Evolutionary conservation across 1,140 invertebrate genomes (phyloP).

Genomic region (Tetragonula clypearis): DNA sequence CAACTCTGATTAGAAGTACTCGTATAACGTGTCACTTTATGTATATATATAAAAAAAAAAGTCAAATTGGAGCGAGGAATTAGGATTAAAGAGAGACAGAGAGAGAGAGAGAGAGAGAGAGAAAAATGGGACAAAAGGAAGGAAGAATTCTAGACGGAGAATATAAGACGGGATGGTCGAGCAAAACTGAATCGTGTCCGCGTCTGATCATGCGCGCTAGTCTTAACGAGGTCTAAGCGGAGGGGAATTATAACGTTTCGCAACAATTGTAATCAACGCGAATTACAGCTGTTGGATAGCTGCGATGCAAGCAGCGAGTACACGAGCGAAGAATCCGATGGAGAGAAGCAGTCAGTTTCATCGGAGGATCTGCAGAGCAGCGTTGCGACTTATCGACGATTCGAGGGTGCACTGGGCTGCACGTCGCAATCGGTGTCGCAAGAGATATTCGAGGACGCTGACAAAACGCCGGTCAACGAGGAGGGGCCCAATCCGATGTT

Average conservation of each 20-base stretch:
- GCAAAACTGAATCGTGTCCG: background rate
- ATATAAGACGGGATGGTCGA: background rate
- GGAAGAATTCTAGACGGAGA: background rate
- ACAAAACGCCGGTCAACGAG: slow-evolving; percentile 73
- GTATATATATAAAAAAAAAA: no score
- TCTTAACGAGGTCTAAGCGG: slow-evolving; percentile 30
- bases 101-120: background rate
- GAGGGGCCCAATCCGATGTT: slow-evolving; percentile 49
- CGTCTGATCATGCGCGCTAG: slow-evolving; percentile 9
- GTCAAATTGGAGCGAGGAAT: background rate
- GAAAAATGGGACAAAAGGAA: background rate
- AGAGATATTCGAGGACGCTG: slow-evolving; percentile 81
- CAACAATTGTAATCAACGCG: slow-evolving; percentile 46
- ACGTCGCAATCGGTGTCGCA: slow-evolving; percentile 84
- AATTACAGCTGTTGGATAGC: slow-evolving; percentile 81
- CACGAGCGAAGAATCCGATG: slow-evolving; percentile 89
- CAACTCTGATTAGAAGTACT: no score
- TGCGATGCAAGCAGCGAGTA: slow-evolving; percentile 96
- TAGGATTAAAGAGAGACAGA: no score
- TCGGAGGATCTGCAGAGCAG: slow-evolving; percentile 88
- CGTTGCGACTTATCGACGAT: slow-evolving; percentile 83
- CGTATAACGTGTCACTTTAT: no score
- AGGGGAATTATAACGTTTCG: slow-evolving; percentile 32
- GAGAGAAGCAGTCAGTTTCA: slow-evolving; percentile 85
- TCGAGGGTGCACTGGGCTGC: slow-evolving; percentile 74